Conservation (phyloP, 2,113 vertebrate species). For the Serranochromis macrocephalus region DNA sequence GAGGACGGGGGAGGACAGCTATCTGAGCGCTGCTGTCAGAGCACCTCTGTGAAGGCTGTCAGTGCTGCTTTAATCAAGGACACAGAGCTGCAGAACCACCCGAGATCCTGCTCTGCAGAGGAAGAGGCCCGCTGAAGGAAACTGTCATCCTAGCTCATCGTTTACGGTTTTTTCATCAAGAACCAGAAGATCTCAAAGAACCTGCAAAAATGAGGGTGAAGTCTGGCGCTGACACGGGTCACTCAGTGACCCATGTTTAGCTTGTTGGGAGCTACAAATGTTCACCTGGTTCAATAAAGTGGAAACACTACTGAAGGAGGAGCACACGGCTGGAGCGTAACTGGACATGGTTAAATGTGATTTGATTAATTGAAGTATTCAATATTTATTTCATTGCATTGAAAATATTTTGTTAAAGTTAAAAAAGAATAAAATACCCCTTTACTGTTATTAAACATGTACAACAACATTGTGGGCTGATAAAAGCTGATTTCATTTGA, state of each 20-base stretch:
- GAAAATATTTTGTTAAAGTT: not conserved
- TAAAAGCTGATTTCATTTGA: not conserved
- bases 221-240: not conserved
- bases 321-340: not conserved
- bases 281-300: not conserved
- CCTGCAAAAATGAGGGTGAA: not conserved
- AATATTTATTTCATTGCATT: not conserved
- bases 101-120: not conserved
- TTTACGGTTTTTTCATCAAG: not conserved
- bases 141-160: not conserved
- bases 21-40: constrained; percentile 72
- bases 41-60: constrained; percentile 72
- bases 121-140: not conserved
- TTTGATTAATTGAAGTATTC: not conserved
- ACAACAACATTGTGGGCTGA: not conserved
- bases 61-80: constrained; percentile 90
- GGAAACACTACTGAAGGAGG: not conserved
- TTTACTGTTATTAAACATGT: not conserved
- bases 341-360: not conserved
- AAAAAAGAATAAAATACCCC: not conserved
- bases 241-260: not conserved
- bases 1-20: constrained; percentile 60
- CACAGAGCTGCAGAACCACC: constrained; percentile 64
- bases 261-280: not conserved
- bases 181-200: not conserved